Conservation (phyloP, 1,140 invertebrate species). For the Drosophila kanapiae region DNA sequence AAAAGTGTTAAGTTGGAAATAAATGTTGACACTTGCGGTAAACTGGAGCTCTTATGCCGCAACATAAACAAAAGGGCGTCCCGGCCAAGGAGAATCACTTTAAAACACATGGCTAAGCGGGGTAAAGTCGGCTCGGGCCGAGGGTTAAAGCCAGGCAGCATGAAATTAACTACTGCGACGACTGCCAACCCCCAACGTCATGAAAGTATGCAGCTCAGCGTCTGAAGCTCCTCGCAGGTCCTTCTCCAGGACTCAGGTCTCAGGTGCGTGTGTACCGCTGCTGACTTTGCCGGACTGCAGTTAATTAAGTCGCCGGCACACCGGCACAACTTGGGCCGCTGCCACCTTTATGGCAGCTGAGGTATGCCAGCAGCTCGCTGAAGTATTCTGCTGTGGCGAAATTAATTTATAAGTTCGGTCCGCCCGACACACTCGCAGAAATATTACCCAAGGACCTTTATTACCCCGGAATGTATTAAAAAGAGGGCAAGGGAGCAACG, state of each 20-base stretch:
- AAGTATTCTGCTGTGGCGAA: conserved; percentile 71
- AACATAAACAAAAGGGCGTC: conserved; percentile 78
- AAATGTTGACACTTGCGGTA: conserved; percentile 83
- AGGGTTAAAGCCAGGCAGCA: conserved; percentile 41
- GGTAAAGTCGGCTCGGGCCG: neutral
- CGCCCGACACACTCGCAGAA: conserved; percentile 27
- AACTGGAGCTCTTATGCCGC: conserved; percentile 75
- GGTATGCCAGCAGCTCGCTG: conserved; percentile 61
- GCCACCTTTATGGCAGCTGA: conserved; percentile 61
- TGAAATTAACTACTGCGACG: conserved; percentile 69
- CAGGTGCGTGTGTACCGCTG: conserved; percentile 56
- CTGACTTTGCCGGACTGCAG: conserved; percentile 71
- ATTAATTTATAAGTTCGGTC: conserved; percentile 78
- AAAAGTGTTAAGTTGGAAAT: conserved; percentile 83
- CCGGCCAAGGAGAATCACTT: conserved; percentile 54
- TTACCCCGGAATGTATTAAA: no score
- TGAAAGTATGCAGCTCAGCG: conserved; percentile 46
- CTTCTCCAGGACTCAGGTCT: conserved; percentile 15
- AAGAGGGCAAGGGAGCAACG: neutral
- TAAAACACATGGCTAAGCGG: conserved; percentile 38
- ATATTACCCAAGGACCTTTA: neutral
- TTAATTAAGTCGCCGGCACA: conserved; percentile 72
- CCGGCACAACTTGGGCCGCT: conserved; percentile 30
- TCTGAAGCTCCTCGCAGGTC: conserved; percentile 19
- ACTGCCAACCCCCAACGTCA: conserved; percentile 4